These are phyloP conservation scores for Popillia japonica DNA, from an alignment of 1,140 invertebrate species.

Conservation along the genomic window DNA sequence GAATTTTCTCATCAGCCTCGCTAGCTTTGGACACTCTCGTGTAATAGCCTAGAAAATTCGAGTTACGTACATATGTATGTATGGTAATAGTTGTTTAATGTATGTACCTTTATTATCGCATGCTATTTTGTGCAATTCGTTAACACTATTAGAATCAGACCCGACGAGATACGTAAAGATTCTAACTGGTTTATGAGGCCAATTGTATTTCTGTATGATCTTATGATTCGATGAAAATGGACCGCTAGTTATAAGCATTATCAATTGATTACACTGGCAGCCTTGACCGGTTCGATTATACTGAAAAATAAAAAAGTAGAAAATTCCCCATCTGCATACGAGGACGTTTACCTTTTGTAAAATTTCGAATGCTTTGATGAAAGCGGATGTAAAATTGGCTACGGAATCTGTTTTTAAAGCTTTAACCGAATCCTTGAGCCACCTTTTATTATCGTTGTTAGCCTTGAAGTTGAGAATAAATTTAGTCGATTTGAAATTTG, in stretches of 20 bases:
- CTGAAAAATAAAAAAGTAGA: conserved; percentile 58
- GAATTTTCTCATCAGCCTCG: conserved; percentile 72
- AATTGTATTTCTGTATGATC: conserved; percentile 84
- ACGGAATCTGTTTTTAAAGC: conserved; percentile 75
- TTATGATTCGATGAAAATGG: conserved; percentile 73
- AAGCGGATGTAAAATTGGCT: conserved; percentile 92
- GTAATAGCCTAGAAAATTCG: conserved; percentile 57
- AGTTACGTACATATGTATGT: too few species aligned
- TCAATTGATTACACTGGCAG: conserved; percentile 96
- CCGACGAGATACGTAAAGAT: conserved; percentile 98
- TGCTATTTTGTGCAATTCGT: conserved; percentile 91
- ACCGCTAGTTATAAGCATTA: conserved; percentile 95
- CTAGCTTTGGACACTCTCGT: conserved; percentile 63
- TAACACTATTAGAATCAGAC: conserved; percentile 84
- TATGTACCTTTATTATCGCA: conserved; percentile 92
- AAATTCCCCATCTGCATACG: not conserved
- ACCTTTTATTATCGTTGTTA: conserved; percentile 84
- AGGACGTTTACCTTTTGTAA: conserved; percentile 76
- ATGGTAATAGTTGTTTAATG: too few species aligned
- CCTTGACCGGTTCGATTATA: conserved; percentile 84
- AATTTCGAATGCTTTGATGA: conserved; percentile 91
- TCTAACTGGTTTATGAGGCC: conserved; percentile 88
- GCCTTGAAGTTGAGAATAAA: conserved; percentile 65
- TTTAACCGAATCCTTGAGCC: conserved; percentile 79
- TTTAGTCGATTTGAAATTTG: not conserved